phyloP scores from a whole-genome alignment of 1,140 invertebrate species.

The Trachelipus rathkii region DNA sequence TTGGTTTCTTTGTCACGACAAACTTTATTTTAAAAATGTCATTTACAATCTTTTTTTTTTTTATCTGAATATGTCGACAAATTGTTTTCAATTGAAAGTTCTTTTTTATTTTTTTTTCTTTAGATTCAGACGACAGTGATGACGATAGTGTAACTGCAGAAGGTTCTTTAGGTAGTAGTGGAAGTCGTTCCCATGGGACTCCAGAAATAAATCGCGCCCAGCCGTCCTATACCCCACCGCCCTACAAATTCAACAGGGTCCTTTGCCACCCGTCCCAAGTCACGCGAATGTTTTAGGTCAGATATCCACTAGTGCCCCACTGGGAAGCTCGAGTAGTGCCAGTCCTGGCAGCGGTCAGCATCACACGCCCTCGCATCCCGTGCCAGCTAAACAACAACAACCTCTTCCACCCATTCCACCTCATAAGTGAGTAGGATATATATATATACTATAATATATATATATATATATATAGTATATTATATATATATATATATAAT shows the following conservation, averaged over 20 bases:
- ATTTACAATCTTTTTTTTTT: not conserved
- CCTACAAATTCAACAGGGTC: constrained; percentile 30
- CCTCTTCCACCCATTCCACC: constrained; percentile 44
- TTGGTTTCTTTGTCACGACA: too few species aligned
- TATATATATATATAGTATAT: too few species aligned
- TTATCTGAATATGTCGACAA: not conserved
- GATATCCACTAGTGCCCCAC: constrained; percentile 29
- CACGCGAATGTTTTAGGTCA: constrained; percentile 33
- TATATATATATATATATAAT: too few species aligned
- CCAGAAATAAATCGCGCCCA: constrained; percentile 38
- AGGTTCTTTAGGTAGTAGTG: constrained; percentile 41
- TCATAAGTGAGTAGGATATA: constrained; percentile 33
- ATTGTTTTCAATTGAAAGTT: not conserved
- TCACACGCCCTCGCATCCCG: constrained; percentile 8
- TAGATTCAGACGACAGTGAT: constrained; percentile 44
- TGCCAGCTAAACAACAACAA: constrained; percentile 29
- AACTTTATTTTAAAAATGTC: not conserved
- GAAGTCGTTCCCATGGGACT: constrained; percentile 41
- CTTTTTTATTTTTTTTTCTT: constrained; percentile 4
- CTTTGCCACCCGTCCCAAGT: constrained; percentile 41
- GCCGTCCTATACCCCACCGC: constrained; percentile 31
- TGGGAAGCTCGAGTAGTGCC: constrained; percentile 30
- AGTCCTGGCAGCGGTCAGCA: constrained; percentile 38
- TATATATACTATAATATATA: too few species aligned
- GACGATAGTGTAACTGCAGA: constrained; percentile 45